phyloP scores from a whole-genome alignment of 2,113 vertebrate species.

The Chaetura pelagica region DNA sequence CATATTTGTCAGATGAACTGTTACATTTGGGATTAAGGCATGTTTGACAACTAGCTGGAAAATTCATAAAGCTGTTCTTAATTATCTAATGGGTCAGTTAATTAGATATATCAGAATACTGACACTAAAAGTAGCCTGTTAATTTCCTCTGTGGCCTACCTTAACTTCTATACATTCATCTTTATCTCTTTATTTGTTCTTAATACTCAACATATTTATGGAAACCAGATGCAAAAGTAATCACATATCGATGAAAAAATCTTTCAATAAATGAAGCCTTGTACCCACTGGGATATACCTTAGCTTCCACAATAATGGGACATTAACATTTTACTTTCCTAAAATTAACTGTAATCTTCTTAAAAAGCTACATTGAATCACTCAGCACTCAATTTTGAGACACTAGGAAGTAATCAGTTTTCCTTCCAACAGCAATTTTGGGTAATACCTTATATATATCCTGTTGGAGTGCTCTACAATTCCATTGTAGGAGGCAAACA shows the following conservation, averaged over 20 bases:
- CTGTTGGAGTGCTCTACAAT: neutral
- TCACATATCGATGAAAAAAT: accelerated
- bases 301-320: neutral
- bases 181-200: neutral
- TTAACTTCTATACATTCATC: neutral
- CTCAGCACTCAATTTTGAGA: neutral
- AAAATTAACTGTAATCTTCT: neutral
- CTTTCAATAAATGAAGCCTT: neutral
- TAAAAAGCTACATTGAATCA: neutral
- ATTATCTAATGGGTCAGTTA: neutral
- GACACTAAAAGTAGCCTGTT: neutral
- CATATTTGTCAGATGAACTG: neutral
- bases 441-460: neutral
- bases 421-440: neutral
- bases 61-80: neutral
- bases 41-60: neutral
- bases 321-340: neutral
- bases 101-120: neutral
- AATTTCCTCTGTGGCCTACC: neutral
- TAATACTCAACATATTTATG: neutral
- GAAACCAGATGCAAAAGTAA: neutral
- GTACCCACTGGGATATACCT: neutral
- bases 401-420: neutral
- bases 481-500: neutral
- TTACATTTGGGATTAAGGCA: neutral